phyloP scores from a whole-genome alignment of 1,140 invertebrate species.

The Zaprionus kolodkinae region DNA sequence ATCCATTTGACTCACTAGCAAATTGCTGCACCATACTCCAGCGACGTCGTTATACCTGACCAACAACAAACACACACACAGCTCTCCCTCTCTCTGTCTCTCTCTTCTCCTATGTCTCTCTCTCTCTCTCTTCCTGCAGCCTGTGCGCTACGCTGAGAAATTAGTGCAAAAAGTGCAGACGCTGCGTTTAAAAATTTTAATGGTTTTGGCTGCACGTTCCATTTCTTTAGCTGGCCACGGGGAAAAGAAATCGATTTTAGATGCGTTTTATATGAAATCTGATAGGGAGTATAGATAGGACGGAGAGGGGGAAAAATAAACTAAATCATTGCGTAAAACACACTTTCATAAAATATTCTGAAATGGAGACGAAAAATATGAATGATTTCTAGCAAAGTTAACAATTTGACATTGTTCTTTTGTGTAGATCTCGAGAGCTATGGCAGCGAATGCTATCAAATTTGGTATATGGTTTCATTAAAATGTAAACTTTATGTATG shows the following conservation, averaged over 20 bases:
- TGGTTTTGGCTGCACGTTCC: constrained; percentile 60
- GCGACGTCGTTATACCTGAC: constrained; percentile 70
- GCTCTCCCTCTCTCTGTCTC: constrained; percentile 17
- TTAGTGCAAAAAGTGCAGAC: constrained; percentile 75
- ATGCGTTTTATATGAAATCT: not conserved
- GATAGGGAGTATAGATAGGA: no score
- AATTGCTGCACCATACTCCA: constrained; percentile 71
- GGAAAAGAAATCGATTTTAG: constrained; percentile 8
- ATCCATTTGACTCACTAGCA: constrained; percentile 80
- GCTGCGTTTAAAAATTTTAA: constrained; percentile 78
- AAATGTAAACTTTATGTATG: no score
- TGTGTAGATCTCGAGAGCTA: no score
- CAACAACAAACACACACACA: constrained; percentile 34
- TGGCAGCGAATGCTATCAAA: no score
- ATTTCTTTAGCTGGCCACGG: constrained; percentile 50
- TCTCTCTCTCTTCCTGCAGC: not conserved
- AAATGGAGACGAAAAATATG: no score
- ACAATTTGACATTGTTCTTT: no score
- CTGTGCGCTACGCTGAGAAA: constrained; percentile 48
- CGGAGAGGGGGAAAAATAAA: not conserved
- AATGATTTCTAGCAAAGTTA: no score
- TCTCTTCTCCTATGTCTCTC: constrained; percentile 28
- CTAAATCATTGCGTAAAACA: not conserved
- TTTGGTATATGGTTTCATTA: no score
- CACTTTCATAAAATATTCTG: not conserved